phyloP scores from a whole-genome alignment of 2,113 vertebrate genomes.

The Falcunculus frontatus region DNA sequence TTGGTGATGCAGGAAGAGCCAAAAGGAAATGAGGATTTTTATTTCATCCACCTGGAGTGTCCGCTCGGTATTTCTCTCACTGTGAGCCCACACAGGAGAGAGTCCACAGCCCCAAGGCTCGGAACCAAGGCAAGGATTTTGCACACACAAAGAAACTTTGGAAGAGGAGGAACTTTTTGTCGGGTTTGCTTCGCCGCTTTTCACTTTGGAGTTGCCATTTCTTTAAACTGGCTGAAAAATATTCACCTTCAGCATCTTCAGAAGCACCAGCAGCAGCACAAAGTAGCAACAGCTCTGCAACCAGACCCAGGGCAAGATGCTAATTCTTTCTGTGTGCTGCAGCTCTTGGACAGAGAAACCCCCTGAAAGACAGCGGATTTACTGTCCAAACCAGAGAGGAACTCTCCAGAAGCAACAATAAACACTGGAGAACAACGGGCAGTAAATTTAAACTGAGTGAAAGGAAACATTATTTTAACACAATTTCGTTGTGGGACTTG shows the following conservation, averaged over 20 bases:
- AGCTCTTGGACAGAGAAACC: conserved; percentile 20
- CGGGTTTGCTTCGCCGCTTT: not conserved
- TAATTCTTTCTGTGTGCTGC: conserved; percentile 39
- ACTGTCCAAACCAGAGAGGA: conserved; percentile 38
- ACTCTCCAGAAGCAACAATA: conserved; percentile 46
- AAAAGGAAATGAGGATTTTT: not conserved
- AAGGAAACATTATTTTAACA: conserved; percentile 14
- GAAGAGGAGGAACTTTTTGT: not conserved
- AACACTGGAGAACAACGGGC: conserved; percentile 11
- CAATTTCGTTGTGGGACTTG: not conserved
- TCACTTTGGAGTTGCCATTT: not conserved
- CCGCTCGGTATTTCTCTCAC: fast-evolving
- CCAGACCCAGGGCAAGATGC: not conserved
- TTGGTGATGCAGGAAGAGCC: fast-evolving
- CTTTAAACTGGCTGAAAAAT: not conserved
- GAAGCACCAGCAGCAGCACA: not conserved
- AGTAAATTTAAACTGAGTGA: not conserved
- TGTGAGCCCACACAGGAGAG: not conserved
- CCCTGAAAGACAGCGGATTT: not conserved
- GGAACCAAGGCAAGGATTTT: not conserved
- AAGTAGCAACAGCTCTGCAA: not conserved
- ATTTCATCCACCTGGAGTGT: not conserved
- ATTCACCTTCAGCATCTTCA: not conserved
- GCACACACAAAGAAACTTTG: fast-evolving
- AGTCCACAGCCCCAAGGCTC: not conserved